Evolutionary conservation across 2,797 vertebrate species (phyloP).

Genomic region (Helarctos malayanus): DNA sequence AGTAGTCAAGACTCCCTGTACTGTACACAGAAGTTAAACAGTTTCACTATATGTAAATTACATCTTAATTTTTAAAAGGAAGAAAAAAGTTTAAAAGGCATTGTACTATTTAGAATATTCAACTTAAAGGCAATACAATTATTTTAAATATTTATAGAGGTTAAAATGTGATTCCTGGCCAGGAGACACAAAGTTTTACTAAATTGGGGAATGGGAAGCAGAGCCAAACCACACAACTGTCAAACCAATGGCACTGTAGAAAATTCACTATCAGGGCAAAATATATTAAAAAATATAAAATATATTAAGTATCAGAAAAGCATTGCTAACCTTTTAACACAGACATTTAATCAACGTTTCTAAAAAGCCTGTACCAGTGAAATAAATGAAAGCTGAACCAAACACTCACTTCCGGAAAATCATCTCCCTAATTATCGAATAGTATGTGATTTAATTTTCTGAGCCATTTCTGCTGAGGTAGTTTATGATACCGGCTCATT

Average conservation of each 20-base stretch:
- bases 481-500: background rate
- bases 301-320: background rate
- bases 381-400: background rate
- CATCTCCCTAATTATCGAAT: slow-evolving; percentile 1
- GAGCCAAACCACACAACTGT: background rate
- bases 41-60: background rate
- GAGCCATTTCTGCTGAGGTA: background rate
- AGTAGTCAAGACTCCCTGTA: background rate
- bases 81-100: background rate
- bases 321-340: background rate
- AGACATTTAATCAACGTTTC: background rate
- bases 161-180: background rate
- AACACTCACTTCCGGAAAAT: background rate
- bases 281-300: background rate
- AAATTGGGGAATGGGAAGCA: background rate
- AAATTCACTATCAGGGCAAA: slow-evolving; percentile 17
- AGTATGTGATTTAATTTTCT: slow-evolving; percentile 47
- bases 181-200: slow-evolving; percentile 12
- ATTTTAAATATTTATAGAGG: slow-evolving; percentile 15
- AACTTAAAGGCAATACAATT: background rate
- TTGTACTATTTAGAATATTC: background rate
- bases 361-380: background rate
- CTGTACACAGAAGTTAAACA: background rate
- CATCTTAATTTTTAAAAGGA: background rate
- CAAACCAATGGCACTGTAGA: background rate